Evolutionary conservation across 2,113 vertebrate genomes (phyloP), one percentile per base, ranked within the genome.

Genomic region (Tetrax tetrax): DNA sequence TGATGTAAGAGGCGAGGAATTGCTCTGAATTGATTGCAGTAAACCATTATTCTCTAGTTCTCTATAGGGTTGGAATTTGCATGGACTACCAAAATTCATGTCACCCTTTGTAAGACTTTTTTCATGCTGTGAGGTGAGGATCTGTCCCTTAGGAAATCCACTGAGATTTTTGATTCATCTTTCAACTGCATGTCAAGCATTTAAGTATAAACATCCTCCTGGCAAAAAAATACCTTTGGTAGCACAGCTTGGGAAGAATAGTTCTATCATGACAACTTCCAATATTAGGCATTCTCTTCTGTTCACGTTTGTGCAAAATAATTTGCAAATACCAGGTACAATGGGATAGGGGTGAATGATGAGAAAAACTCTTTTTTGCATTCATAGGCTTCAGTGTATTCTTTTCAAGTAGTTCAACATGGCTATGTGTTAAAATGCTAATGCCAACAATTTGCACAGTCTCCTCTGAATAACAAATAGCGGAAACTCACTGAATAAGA

Each of bases 401-500:
- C 47, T 87, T 87, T 79, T 38, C 74, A 80, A 91, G 47, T 31
- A 81, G 64, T 63, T 90, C 75, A 60, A 48, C 47, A 45, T 29
- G 27, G 53, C 51, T 79, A 29, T 68, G 35, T 56, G 70, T 50
- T 85, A 76, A 94, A 94, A 86, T 94, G 87, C 28, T 87, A 70
- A 91, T 81, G 7, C 27, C 27, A n/a, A 37, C 17, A 13, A 76
- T 90, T 88, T 85, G 66, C 70, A 83, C 56, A 53, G 83, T 71
- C 38, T 77, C 41, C 29, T 72, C 78, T 69, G 78, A 92, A 82
- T 56, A 93, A 87, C 48, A 85, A 92, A 87, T 28, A 72, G 53
- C 0, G 0, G 12, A 72, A 14, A 27, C 35, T 61, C 15, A 48
- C 56, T 1, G 2, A 93, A 86, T n/a, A 72, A 68, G 57, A 88